Percentiles rank a stretch among this genome's conserved stretches.
Conservation (phyloP, 2,113 vertebrate genomes). For the Neotoma lepida region DNA sequence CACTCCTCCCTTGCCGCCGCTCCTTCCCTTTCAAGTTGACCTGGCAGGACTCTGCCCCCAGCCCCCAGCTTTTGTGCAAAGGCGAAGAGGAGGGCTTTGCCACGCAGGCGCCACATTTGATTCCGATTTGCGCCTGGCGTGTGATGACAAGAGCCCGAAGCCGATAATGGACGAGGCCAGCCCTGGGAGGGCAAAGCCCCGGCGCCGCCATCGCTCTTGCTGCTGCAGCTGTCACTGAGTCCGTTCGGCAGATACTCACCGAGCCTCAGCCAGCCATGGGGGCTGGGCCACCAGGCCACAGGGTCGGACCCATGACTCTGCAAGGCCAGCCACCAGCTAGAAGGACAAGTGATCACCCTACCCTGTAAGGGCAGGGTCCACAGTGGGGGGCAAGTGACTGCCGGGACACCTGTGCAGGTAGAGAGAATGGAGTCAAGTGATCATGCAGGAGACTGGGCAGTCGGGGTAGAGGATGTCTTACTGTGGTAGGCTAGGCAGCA, state of each 20-base stretch:
- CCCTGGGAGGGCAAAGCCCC: background rate
- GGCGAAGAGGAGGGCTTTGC: background rate
- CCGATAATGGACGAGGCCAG: slow-evolving; percentile 74
- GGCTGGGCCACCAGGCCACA: slow-evolving; percentile 39
- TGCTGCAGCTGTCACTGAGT: slow-evolving; percentile 68
- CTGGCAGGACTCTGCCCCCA: background rate
- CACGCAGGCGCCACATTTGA: slow-evolving; percentile 67
- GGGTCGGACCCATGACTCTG: slow-evolving; percentile 22
- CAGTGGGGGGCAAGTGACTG: accelerated
- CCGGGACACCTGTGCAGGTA: accelerated
- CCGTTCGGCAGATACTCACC: background rate
- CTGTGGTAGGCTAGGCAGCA: background rate
- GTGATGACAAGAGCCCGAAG: slow-evolving; percentile 72
- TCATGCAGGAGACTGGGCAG: accelerated
- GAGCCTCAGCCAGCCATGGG: background rate
- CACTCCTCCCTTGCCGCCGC: background rate
- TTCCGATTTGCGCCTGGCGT: slow-evolving; percentile 70
- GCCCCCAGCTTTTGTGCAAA: slow-evolving; percentile 6
- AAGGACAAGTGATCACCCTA: background rate
- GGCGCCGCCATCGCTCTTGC: slow-evolving; percentile 74
- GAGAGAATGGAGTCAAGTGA: background rate
- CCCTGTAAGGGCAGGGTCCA: background rate
- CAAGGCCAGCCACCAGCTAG: background rate
- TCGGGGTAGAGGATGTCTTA: accelerated
- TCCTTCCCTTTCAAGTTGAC: slow-evolving; percentile 69